Base-by-base conservation (phyloP, 2,888 invertebrate genomes). In the Erebia aethiops region DNA sequence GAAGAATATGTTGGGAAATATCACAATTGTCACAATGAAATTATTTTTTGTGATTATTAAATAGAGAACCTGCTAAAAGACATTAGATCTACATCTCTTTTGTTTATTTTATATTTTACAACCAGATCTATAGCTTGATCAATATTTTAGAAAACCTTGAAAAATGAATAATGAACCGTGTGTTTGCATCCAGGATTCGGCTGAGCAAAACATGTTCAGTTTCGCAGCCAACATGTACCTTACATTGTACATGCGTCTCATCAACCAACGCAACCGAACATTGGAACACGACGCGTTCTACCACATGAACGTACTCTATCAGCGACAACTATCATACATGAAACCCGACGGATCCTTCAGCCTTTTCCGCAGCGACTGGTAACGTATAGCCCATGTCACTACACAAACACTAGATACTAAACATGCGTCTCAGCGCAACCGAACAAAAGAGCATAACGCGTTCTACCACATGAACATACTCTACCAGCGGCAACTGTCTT, bases 141-240 rank as follows among this genome's bases (percentile, higher is more conserved):
- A n/a, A 35, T n/a, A 58, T 10, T 5, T 56, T 21, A 13, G 18
- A 14, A 35, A 35, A 35, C n/a, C 11, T 0, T n/a, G 43, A 67
- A 54, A 43, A 1, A 35, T 35, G 35, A 2, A 7, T 35, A 35
- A 7, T 35, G 35, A 35, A 35, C 35, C 35, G 35, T 35, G 35
- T 35, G 35, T 21, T 56, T 56, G 13, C 41, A 16, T 54, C n/a
- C 83, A 95, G 95, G 98, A 98, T 83, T 97, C 97, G 0, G 98
- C 97, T 0, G 99, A 99, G 86, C 98, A 98, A 87, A 98, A 98
- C 84, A 97, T 99, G 95, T 99, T 98, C 91, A 98, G 98, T 77
- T 98, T 99, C 90, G 99, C 99, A 0, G 97, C 97, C 16, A 99
- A 98, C 90, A 95, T 99, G 88, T 97, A 98, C 89, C 97, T 98